Base-by-base conservation (phyloP, 1,140 invertebrate species). In the Diachasma alloeum region DNA sequence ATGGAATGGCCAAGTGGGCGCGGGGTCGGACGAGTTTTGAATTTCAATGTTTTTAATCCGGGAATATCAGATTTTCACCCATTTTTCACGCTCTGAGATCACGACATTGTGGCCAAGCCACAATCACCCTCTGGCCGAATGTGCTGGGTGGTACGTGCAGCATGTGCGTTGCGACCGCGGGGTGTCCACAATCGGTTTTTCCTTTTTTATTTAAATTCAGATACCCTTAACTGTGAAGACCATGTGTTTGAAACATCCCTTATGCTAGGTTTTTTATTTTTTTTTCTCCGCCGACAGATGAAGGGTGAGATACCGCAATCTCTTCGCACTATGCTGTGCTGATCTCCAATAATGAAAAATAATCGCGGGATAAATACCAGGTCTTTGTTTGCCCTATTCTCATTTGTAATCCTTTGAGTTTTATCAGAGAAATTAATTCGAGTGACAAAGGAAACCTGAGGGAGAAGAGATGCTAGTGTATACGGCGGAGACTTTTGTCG, bases 11-110 rank as follows among this genome's bases (percentile, higher is more conserved):
- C 31, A 68, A 59, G 36, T 37, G 74, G 36, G 70, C 46, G 48
- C 22, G 74, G 59, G 72, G 22, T 68, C 79, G 82, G 79, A 90
- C 88, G 87, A 85, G 87, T 89, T 90, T 90, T 90, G 89, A 89
- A 90, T 90, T 89, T 90, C 88, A 90, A 90, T 90, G 87, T 89
- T 89, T 88, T 89, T 89, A 89, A 89, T 89, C 88, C 88, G 8
- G 83, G 85, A 88, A 90, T 90, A 89, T 90, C 89, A 89, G 88
- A 90, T 90, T 89, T 89, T 89, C 83, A 77, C 79, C 86, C 84
- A 90, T 90, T 90, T 90, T 90, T 90, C 88, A 90, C 86, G 86
- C 85, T 83, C 81, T 76, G 39, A 69, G 46, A 74, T 80, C 81
- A 80, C 46, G 53, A 37, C 67, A 72, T 63, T 67, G 59, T 42